Evolutionary conservation across 1,140 invertebrate species (phyloP).

Genomic region (Magallana angulata): DNA sequence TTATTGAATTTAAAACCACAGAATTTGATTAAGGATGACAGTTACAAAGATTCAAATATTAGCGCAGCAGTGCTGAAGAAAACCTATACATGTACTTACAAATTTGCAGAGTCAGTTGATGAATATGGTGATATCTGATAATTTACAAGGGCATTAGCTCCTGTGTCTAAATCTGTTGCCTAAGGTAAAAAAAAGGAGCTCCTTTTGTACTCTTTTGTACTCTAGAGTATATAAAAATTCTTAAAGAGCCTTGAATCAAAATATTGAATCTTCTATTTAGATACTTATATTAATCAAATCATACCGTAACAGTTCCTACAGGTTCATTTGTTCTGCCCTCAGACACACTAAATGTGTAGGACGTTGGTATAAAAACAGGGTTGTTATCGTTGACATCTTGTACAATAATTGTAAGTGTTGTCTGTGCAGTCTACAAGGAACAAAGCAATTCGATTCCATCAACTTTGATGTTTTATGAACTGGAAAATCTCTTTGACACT

Average conservation of each 20-base stretch:
- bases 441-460: no score
- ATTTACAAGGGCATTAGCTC: conserved; percentile 44
- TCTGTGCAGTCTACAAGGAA: conserved; percentile 57
- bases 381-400: conserved; percentile 71
- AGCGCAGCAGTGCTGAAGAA: no score
- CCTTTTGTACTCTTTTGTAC: no score
- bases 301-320: conserved; percentile 66
- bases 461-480: no score
- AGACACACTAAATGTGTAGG: conserved; percentile 57
- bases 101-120: conserved; percentile 45
- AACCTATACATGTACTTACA: conserved; percentile 29
- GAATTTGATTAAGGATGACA: no score
- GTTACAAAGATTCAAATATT: no score
- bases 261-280: no score
- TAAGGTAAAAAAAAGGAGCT: conserved; percentile 28
- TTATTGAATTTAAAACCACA: no score
- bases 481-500: no score
- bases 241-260: no score
- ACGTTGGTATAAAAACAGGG: conserved; percentile 59
- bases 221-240: no score
- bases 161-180: conserved; percentile 61
- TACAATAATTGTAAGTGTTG: conserved; percentile 65
- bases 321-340: conserved; percentile 55
- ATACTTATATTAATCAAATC: no score
- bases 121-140: conserved; percentile 50